Conservation (phyloP, 1,140 invertebrate genomes). For the Rhynchophorus ferrugineus region DNA sequence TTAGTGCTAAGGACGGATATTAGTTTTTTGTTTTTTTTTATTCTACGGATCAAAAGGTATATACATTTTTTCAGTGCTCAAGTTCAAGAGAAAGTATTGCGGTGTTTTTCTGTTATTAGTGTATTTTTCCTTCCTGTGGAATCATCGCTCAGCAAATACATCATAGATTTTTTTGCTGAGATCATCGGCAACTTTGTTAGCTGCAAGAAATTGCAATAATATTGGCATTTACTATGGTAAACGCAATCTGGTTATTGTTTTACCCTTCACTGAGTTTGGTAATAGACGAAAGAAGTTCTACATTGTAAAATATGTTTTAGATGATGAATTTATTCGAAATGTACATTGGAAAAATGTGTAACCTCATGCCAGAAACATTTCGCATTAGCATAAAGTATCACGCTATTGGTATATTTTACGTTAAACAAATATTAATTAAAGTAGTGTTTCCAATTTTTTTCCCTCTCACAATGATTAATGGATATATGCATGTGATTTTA, state of each 20-base stretch:
- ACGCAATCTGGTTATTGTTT: conserved; percentile 7
- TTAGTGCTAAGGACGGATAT: conserved; percentile 19
- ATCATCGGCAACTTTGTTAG: conserved; percentile 4
- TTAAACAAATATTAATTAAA: conserved; percentile 24
- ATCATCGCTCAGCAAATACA: conserved; percentile 18
- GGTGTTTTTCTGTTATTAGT: conserved; percentile 7
- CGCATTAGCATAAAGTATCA: conserved; percentile 2
- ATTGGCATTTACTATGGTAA: conserved; percentile 14
- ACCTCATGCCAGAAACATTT: neutral
- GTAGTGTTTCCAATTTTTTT: conserved; percentile 21
- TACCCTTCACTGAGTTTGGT: neutral
- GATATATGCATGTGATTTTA: conserved; percentile 24
- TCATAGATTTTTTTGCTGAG: conserved; percentile 17
- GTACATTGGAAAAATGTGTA: too few relatives aligned
- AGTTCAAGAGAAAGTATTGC: conserved; percentile 21
- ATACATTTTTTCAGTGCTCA: conserved; percentile 15
- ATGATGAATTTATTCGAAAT: neutral
- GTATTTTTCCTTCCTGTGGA: conserved; percentile 14
- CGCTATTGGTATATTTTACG: conserved; percentile 19
- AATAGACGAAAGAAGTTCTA: neutral
- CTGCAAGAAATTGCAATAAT: conserved; percentile 16
- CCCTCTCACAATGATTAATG: conserved; percentile 22
- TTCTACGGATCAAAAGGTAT: conserved; percentile 14
- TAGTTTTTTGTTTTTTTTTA: conserved; percentile 16
- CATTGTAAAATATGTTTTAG: neutral